Evolutionary conservation across 2,797 vertebrate genomes (phyloP).

Genomic region (Pantherophis vulpinus): DNA sequence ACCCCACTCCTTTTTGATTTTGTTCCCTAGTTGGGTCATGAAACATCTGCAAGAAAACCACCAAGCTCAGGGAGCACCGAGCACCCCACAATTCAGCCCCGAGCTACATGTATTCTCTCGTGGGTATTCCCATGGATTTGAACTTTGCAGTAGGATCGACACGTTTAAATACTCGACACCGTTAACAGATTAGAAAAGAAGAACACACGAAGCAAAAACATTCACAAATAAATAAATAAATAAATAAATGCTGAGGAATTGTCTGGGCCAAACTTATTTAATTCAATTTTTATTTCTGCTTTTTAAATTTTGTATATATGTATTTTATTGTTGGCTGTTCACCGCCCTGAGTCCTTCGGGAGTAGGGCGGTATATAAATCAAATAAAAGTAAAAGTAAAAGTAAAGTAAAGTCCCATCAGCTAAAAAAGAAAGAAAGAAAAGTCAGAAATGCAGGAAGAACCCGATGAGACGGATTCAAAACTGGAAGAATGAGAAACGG

Average conservation of each 20-base stretch:
- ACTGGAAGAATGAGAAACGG: neutral
- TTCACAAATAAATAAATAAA: no score
- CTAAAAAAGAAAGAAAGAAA: neutral
- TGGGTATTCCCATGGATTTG: neutral
- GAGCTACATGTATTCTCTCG: neutral
- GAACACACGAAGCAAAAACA: neutral
- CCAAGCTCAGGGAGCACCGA: neutral
- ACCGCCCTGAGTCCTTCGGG: no score
- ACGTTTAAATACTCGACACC: neutral
- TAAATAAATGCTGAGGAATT: neutral
- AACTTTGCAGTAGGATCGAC: neutral
- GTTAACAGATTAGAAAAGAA: neutral
- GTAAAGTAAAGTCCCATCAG: no score
- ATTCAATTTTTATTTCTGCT: no score
- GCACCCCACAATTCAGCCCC: neutral
- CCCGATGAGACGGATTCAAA: neutral
- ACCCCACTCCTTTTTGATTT: neutral
- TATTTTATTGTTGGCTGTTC: no score
- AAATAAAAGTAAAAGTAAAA: no score
- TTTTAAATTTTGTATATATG: no score
- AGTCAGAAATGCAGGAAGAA: neutral
- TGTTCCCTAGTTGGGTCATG: neutral
- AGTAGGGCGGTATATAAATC: no score
- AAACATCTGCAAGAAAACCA: neutral
- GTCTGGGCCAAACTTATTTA: neutral